Conservation (phyloP, 2,113 vertebrate genomes). For the Alouatta palliata region DNA sequence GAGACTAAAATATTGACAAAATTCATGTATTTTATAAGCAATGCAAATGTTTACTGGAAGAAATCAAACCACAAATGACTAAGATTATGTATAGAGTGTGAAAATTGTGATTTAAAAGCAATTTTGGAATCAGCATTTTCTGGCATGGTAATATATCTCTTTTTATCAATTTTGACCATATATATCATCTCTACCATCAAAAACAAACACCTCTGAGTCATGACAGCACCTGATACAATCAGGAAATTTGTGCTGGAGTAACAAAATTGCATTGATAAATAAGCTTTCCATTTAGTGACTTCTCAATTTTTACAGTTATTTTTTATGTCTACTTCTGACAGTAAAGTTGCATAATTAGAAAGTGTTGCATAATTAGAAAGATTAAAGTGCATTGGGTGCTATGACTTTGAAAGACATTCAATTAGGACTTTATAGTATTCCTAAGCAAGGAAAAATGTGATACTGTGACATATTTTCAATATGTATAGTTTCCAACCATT, state of each 20-base stretch:
- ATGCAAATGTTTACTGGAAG: constrained; percentile 60
- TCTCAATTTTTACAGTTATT: constrained; percentile 62
- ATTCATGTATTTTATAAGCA: constrained; percentile 60
- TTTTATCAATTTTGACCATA: constrained; percentile 49
- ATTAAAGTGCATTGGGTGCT: constrained; percentile 41
- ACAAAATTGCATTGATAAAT: constrained; percentile 65
- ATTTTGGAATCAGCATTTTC: constrained; percentile 53
- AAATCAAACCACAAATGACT: constrained; percentile 60
- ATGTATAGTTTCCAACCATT: neutral
- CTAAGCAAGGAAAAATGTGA: neutral
- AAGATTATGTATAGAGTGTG: constrained; percentile 24
- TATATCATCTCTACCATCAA: constrained; percentile 50
- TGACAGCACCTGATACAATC: constrained; percentile 22
- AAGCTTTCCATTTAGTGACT: constrained; percentile 54
- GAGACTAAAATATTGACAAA: constrained; percentile 62
- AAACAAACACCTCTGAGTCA: constrained; percentile 17
- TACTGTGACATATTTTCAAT: neutral
- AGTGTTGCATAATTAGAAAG: constrained; percentile 57
- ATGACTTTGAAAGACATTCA: constrained; percentile 51
- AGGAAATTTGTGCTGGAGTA: constrained; percentile 55
- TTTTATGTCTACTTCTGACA: constrained; percentile 57
- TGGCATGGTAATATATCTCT: constrained; percentile 34
- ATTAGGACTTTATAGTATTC: constrained; percentile 39
- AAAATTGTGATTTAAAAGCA: constrained; percentile 61
- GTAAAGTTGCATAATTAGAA: no score